Evolutionary conservation across 23 tunicate genomes (phyloP).

Genomic region (Ascidia mentula): DNA sequence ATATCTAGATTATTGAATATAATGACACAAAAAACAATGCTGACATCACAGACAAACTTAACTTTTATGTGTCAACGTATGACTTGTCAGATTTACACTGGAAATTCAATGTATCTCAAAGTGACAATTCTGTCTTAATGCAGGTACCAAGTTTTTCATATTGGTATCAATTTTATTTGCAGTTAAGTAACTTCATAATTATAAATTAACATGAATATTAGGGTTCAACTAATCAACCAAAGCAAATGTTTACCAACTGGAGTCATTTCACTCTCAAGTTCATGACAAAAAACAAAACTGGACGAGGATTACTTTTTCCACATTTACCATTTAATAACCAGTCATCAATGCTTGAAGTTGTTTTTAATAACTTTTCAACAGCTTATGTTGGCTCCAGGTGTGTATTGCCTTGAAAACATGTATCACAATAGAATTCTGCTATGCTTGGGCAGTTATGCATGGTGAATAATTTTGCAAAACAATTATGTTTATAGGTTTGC

Average conservation of each 20-base stretch:
- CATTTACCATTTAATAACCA: background rate
- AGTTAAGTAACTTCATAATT: background rate
- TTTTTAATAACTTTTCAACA: background rate
- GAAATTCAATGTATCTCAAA: background rate
- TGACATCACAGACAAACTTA: background rate
- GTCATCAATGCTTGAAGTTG: background rate
- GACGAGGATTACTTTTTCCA: background rate
- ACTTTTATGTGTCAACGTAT: background rate
- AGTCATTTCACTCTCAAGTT: background rate
- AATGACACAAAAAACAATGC: constrained; percentile 2
- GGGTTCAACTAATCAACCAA: background rate
- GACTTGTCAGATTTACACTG: constrained; percentile 2
- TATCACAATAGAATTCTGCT: no score
- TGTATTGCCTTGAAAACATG: no score
- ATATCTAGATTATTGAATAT: background rate
- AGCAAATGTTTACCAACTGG: background rate
- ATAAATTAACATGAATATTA: background rate
- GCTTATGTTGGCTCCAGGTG: background rate
- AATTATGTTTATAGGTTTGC: background rate
- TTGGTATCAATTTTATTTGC: background rate
- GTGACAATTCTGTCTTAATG: background rate
- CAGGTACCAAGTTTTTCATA: background rate
- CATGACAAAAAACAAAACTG: background rate
- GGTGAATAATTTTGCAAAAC: no score
- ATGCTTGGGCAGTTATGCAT: no score